These are phyloP conservation scores for Lophius piscatorius DNA, from an alignment of 2,113 vertebrate species.

Conservation along the genomic window DNA sequence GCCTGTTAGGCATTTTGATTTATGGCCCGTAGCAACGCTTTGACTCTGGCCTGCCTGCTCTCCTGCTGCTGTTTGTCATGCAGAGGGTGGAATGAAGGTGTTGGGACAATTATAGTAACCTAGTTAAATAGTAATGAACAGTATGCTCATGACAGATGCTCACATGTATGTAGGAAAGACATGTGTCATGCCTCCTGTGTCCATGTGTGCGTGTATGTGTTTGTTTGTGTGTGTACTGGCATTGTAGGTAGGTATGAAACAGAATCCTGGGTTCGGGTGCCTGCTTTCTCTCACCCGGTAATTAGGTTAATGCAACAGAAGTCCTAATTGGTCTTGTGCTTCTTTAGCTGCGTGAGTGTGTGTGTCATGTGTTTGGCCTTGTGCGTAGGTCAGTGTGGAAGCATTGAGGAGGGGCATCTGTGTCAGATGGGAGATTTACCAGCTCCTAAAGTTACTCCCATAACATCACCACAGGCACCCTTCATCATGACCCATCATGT, in stretches of 20 bases:
- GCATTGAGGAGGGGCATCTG: conserved; percentile 60
- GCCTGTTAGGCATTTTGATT: conserved; percentile 36
- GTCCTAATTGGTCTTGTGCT: conserved; percentile 57
- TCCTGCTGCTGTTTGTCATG: conserved; percentile 21
- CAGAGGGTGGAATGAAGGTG: conserved; percentile 48
- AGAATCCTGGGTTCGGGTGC: conserved; percentile 48
- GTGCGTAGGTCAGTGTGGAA: conserved; percentile 9
- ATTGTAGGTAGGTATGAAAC: conserved; percentile 55
- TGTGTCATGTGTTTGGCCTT: conserved; percentile 16
- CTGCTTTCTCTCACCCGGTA: conserved; percentile 55
- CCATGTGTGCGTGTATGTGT: conserved; percentile 6
- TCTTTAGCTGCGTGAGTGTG: conserved; percentile 14
- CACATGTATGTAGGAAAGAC: conserved; percentile 29
- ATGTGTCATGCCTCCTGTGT: conserved; percentile 4
- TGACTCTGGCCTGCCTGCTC: not conserved
- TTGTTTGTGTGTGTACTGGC: conserved; percentile 4
- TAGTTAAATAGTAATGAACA: conserved; percentile 67
- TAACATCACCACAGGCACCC: conserved; percentile 11
- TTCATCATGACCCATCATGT: conserved; percentile 20
- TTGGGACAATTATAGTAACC: conserved; percentile 51
- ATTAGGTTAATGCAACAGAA: conserved; percentile 77
- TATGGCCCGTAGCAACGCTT: conserved; percentile 19
- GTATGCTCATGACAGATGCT: conserved; percentile 61
- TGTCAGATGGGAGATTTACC: conserved; percentile 72
- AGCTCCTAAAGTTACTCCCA: conserved; percentile 62